Conservation (phyloP, 2,888 invertebrate genomes). For the Eulithis testata region DNA sequence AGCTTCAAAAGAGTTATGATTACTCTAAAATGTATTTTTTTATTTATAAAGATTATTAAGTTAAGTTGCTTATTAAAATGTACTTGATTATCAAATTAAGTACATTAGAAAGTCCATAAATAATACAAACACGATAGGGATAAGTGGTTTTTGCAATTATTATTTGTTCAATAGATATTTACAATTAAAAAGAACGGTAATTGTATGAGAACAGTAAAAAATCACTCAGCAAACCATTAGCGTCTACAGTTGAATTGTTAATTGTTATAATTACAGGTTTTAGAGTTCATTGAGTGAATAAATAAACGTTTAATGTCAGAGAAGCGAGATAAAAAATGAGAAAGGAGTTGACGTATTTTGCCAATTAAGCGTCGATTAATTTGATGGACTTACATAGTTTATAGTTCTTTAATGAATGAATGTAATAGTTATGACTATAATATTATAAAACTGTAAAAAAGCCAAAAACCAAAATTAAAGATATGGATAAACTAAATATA, state of each 20-base stretch:
- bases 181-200: constrained; percentile 31
- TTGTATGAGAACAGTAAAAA: constrained; percentile 48
- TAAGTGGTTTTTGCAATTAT: constrained; percentile 19
- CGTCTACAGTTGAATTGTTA: constrained; percentile 46
- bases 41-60: too few species aligned
- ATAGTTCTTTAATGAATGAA: background rate
- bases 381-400: constrained; percentile 11
- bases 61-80: too few species aligned
- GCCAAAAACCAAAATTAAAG: too few species aligned
- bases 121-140: background rate
- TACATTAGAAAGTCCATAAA: constrained; percentile 13
- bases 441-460: too few species aligned
- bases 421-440: too few species aligned
- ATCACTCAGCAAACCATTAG: constrained; percentile 53
- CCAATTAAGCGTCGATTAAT: constrained; percentile 15
- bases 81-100: background rate
- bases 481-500: too few species aligned
- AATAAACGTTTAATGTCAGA: constrained; percentile 27
- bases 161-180: constrained; percentile 29
- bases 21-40: too few species aligned
- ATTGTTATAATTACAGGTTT: constrained; percentile 48
- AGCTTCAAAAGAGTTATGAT: too few species aligned
- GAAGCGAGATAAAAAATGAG: constrained; percentile 4
- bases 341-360: constrained; percentile 13
- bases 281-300: constrained; percentile 35